These are phyloP conservation scores for Amblyteles armatorius DNA, from an alignment of 2,888 invertebrate species.

Conservation along the genomic window DNA sequence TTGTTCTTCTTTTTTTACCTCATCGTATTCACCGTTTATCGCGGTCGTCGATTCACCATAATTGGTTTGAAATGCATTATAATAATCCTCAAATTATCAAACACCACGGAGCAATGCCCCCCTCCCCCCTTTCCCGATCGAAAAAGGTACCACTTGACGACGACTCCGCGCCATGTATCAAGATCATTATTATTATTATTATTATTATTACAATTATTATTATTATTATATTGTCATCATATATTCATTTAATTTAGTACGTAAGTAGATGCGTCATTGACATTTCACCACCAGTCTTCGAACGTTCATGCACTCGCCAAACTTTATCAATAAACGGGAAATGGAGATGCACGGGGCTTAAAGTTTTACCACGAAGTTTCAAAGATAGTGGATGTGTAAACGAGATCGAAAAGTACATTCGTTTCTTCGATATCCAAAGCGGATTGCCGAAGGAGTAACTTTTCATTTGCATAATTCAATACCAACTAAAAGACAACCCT, in stretches of 20 bases:
- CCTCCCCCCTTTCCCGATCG: not conserved
- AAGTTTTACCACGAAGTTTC: not conserved
- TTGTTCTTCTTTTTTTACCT: not conserved
- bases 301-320: constrained; percentile 27
- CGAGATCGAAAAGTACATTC: not conserved
- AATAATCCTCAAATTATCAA: not conserved
- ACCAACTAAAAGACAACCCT: not conserved
- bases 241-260: constrained; percentile 56
- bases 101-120: not conserved
- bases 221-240: constrained; percentile 2
- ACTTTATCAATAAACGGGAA: constrained; percentile 18
- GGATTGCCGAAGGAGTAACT: not conserved
- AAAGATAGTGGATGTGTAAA: not conserved
- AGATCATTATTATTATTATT: constrained; percentile 6
- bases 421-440: not conserved
- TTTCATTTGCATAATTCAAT: constrained; percentile 1
- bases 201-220: not conserved
- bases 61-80: not conserved
- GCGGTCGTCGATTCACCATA: constrained; percentile 16
- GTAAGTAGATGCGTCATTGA: constrained; percentile 45
- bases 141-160: not conserved
- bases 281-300: not conserved
- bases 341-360: not conserved
- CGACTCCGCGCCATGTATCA: not conserved
- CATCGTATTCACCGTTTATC: constrained; percentile 9